Evolutionary conservation across 2,113 vertebrate species (phyloP).

Genomic region (Eulacestoma nigropectus): DNA sequence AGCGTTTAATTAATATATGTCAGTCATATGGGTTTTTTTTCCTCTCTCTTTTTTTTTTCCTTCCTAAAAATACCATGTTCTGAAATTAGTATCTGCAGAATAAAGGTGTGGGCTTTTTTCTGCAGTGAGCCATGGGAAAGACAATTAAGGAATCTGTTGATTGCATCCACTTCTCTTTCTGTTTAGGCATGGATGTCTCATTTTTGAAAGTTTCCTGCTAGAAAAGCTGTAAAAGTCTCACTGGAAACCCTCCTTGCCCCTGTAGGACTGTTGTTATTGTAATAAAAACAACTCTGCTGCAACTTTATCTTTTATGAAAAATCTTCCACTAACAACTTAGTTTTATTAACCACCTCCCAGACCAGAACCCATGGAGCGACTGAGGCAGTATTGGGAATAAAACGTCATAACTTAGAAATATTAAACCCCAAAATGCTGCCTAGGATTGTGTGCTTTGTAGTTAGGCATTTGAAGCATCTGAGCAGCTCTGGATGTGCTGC

Average conservation of each 20-base stretch:
- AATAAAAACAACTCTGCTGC: neutral
- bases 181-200: neutral
- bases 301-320: neutral
- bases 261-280: neutral
- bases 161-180: neutral
- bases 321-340: neutral
- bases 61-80: neutral
- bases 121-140: neutral
- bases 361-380: neutral
- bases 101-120: neutral
- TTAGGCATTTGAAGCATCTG: neutral
- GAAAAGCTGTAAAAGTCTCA: neutral
- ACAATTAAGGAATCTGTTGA: neutral
- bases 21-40: neutral
- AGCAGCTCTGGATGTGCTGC: neutral
- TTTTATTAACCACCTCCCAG: neutral
- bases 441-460: neutral
- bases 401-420: neutral
- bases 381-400: neutral
- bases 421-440: neutral
- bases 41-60: neutral
- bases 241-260: neutral
- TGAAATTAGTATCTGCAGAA: constrained; percentile 23
- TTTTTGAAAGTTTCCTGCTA: neutral
- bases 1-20: constrained; percentile 43